A percentile compares a stretch with the other conserved stretches of the same genome.
Evolutionary conservation across 2,888 invertebrate genomes (phyloP).

Genomic region (Bombylius major): DNA sequence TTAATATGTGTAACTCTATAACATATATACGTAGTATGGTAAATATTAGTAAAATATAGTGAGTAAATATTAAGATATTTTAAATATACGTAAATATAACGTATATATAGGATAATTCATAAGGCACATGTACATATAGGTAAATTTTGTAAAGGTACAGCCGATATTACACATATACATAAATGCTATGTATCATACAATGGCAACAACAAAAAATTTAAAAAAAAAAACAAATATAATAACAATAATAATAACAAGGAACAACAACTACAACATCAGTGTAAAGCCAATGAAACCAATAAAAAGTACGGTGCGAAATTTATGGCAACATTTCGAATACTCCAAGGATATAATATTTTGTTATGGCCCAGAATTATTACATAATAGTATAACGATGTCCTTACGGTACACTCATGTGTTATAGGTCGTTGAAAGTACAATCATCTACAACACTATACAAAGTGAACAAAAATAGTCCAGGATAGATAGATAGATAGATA

Average conservation of each 20-base stretch:
- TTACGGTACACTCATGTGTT: constrained; percentile 6
- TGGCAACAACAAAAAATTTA: too few species aligned
- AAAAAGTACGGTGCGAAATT: constrained; percentile 11
- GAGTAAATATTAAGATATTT: too few species aligned
- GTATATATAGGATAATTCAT: too few species aligned
- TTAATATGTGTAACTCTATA: too few species aligned
- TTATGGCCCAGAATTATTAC: constrained; percentile 14
- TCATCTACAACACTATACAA: background rate
- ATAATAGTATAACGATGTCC: constrained; percentile 12
- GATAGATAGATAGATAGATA: background rate
- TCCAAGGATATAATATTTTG: constrained; percentile 14
- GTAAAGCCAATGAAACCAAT: constrained; percentile 1
- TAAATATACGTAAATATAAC: too few species aligned
- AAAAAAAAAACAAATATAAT: too few species aligned
- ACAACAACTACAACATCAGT: background rate
- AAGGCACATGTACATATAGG: background rate
- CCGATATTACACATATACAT: background rate
- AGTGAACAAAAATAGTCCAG: background rate
- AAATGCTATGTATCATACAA: background rate
- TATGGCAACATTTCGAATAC: constrained; percentile 13
- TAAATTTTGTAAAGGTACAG: background rate
- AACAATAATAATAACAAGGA: too few species aligned
- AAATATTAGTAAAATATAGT: too few species aligned
- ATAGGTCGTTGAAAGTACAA: constrained; percentile 8
- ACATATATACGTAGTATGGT: too few species aligned